Conservation (phyloP, 2,113 vertebrate genomes). For the Ancistrus triradiatus region DNA sequence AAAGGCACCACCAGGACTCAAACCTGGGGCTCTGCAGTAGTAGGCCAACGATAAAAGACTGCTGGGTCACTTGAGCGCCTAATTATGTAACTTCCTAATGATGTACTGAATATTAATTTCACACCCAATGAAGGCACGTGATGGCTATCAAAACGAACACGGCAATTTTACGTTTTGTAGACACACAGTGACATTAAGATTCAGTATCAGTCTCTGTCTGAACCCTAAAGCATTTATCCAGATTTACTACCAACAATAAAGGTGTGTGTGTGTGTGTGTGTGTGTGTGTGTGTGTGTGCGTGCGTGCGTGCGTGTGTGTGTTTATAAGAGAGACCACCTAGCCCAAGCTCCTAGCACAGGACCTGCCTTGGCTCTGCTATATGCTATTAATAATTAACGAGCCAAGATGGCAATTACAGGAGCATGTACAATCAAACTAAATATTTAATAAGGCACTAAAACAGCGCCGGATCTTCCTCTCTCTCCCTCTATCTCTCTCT, state of each 20-base stretch:
- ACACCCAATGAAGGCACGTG: too few species aligned
- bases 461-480: constrained; percentile 66
- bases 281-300: constrained; percentile 14
- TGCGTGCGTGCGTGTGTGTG: constrained; percentile 14
- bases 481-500: constrained; percentile 46
- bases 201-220: too few species aligned
- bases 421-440: constrained; percentile 78
- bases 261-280: constrained; percentile 10
- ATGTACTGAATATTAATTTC: too few species aligned
- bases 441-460: constrained; percentile 80
- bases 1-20: too few species aligned
- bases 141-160: too few species aligned
- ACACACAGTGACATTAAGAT: too few species aligned
- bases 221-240: constrained; percentile 29
- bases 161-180: too few species aligned
- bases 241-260: constrained; percentile 39
- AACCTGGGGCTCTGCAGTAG: too few species aligned
- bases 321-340: constrained; percentile 42
- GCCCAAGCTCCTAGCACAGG: constrained; percentile 27
- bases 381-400: constrained; percentile 75
- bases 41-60: too few species aligned
- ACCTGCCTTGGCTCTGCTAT: constrained; percentile 61
- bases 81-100: too few species aligned
- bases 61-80: too few species aligned
- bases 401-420: constrained; percentile 76